Evolutionary conservation across 1,140 invertebrate species (phyloP).

Genomic region (Diachasmimorpha longicaudata): DNA sequence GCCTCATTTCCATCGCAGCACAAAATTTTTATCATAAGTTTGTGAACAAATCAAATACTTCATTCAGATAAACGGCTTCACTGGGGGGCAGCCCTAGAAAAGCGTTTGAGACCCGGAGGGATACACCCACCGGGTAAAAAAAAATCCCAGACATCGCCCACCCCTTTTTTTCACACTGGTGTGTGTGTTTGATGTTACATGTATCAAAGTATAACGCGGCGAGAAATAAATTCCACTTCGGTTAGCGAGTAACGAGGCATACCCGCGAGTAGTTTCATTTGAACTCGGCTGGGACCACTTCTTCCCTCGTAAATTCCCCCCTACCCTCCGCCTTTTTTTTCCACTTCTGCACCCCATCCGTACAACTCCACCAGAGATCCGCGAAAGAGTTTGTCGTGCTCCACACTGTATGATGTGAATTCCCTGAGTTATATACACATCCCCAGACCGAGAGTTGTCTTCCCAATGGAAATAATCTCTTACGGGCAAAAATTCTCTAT

Average conservation of each 20-base stretch:
- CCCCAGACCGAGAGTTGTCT: not conserved
- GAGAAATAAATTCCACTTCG: conserved; percentile 30
- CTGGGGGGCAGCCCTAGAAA: no score
- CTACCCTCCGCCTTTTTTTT: not conserved
- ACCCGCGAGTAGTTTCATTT: conserved; percentile 28
- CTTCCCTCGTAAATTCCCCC: conserved; percentile 24
- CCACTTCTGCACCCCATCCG: not conserved
- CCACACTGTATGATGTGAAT: not conserved
- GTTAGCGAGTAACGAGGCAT: conserved; percentile 32
- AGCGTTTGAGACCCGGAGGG: no score
- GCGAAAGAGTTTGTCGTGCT: not conserved
- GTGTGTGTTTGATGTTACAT: not conserved
- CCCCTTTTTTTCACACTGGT: not conserved
- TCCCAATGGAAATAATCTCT: not conserved
- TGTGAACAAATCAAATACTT: no score
- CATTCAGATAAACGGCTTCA: no score
- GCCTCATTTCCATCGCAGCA: no score
- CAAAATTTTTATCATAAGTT: no score
- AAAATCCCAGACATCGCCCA: not conserved
- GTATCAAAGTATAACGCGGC: conserved; percentile 28
- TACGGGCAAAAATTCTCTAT: not conserved
- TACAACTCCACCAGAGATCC: not conserved
- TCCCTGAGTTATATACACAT: not conserved
- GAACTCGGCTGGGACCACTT: conserved; percentile 17
- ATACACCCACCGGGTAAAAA: no score